These are phyloP conservation scores for Clusia tigrina DNA, from an alignment of 2,888 invertebrate genomes.

Conservation along the genomic window DNA sequence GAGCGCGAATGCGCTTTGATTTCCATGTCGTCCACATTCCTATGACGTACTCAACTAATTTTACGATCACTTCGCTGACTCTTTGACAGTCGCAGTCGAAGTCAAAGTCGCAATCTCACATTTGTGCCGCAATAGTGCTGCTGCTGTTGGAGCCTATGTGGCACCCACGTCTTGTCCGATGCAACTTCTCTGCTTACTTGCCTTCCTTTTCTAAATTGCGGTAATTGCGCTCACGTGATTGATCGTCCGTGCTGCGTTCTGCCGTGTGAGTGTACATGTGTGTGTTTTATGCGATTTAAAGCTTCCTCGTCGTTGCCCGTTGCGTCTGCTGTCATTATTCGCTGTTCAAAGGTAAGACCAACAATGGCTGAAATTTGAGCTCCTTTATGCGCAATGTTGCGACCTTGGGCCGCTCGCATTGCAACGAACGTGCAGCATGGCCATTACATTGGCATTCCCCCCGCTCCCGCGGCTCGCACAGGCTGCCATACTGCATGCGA, in stretches of 20 bases:
- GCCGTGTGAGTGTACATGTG: not conserved
- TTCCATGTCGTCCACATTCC: not conserved
- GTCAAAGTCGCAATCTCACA: not conserved
- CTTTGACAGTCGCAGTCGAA: slow-evolving; percentile 13
- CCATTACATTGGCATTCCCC: slow-evolving; percentile 20
- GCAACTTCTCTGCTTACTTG: slow-evolving; percentile 17
- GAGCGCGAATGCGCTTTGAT: not conserved
- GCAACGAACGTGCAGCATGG: slow-evolving; percentile 17
- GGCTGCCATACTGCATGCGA: not conserved
- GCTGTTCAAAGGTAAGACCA: slow-evolving; percentile 24
- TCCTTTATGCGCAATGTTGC: slow-evolving; percentile 30
- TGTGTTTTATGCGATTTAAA: slow-evolving; percentile 14
- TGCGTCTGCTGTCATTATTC: slow-evolving; percentile 17
- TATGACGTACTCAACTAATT: slow-evolving; percentile 33
- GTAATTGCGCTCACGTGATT: slow-evolving; percentile 47
- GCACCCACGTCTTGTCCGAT: slow-evolving; percentile 40
- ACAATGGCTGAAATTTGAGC: slow-evolving; percentile 39
- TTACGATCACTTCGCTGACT: slow-evolving; percentile 28
- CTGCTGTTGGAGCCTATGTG: not conserved
- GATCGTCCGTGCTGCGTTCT: slow-evolving; percentile 40
- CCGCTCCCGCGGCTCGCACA: not conserved
- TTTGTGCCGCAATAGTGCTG: not conserved
- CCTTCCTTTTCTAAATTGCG: slow-evolving; percentile 38
- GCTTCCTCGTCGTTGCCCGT: slow-evolving; percentile 14
- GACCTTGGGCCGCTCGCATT: slow-evolving; percentile 22